Evolutionary conservation across 2,888 invertebrate genomes (phyloP), one percentile per base, ranked within the genome.

Genomic region (Hydrotaea diabolus): DNA sequence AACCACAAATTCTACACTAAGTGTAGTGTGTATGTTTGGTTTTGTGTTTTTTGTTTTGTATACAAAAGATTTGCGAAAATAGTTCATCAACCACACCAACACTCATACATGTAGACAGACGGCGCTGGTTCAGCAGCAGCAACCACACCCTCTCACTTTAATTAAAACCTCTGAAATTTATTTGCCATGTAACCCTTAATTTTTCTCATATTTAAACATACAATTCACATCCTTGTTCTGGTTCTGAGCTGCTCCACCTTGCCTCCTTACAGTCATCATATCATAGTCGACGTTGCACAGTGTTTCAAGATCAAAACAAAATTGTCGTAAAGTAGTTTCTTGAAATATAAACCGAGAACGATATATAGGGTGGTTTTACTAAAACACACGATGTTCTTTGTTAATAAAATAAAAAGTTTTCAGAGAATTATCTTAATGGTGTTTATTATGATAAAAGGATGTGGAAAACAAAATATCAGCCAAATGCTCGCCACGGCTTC

Each of bases 151-250:
- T 75, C 69, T 71, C 57, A 80, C 75, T 84, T 84, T 81, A 81
- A 81, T 76, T 75, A 78, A 69, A 84, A 80, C 73, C 78, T 76
- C 64, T 64, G 43, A 78, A 80, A 81, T 81, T 78, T 80, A 75
- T 83, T 83, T 84, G 75, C 53, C 77, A 76, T 81, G 81, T 81
- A 84, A 80, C 62, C 78, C 77, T 78, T 84, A 78, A 84, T 84
- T 84, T 84, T 71, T 69, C 64, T 80, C 71, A 75, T 75, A 73
- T 76, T 46, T 31, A 78, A 78, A 78, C 72, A 81, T 66, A 62
- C n/a, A 62, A 69, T 69, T 69, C 39, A 69, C 69, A 69, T 69
- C 15, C 46, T 46, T 59, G 59, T 26, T 39, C 19, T 9, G n/a
- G n/a, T n/a, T 31, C 31, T 2, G 31, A 4, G 31, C 11, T 43